Base-by-base conservation (phyloP, 2,888 invertebrate genomes). In the Amiota mariae region DNA sequence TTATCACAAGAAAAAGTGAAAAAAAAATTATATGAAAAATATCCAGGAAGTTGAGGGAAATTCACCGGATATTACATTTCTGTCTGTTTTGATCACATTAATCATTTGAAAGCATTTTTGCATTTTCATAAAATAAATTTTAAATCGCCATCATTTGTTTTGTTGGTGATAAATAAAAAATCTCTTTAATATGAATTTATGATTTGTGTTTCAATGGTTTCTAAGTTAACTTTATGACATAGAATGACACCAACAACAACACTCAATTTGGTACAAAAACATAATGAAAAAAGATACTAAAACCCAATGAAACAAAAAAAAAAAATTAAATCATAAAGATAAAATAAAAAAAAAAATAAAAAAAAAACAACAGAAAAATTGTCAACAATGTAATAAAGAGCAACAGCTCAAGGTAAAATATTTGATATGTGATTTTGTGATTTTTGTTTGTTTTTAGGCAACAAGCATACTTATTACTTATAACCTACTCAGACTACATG, bases 311-410 rank as follows among this genome's bases (percentile, higher is more conserved):
- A 57, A 47, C 2, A 46, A n/a, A 8, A 48, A 15, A 66, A 48
- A 48, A 66, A 66, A 9, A 10, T 20, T 20, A 66, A 11, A 66
- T 48, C 3, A 54, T 51, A 68, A 51, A 15, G 67, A 9, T 8
- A n/a, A 51, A n/a, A n/a, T n/a, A n/a, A 54, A 20, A 63, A 46
- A 49, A 54, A 72, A 18, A 24, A 18, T 47, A 47, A n/a, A 66
- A 10, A 36, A 48, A 47, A 18, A 18, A 59, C 36, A 18, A 56
- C 51, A 20, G n/a, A n/a, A 59, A 59, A 67, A 59, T 18, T 67
- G 66, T 72, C 72, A 72, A 67, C 72, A 67, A 57, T 72, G 72
- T 67, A 56, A 66, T 67, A 67, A 51, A 72, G 59, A 48, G 72
- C 72, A 72, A 72, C 72, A 71, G 66, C 48, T 72, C 47, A 66